phyloP scores from a whole-genome alignment of 2,797 vertebrate species.

The Rousettus madagascariensis region DNA sequence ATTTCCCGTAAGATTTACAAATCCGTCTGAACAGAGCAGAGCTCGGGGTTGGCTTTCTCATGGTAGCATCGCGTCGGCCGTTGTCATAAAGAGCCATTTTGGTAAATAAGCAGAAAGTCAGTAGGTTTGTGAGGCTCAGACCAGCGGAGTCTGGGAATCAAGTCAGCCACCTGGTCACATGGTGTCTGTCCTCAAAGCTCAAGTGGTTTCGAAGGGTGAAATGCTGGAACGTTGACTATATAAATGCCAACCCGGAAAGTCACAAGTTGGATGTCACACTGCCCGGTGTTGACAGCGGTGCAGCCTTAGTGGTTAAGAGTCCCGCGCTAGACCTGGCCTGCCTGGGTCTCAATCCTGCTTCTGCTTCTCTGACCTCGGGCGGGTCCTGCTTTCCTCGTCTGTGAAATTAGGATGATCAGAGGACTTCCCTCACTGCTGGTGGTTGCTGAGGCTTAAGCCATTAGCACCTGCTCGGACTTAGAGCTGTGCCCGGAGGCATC shows the following conservation, averaged over 20 bases:
- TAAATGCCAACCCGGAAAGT: too few species aligned
- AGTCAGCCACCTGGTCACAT: background rate
- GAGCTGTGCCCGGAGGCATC: background rate
- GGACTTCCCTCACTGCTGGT: background rate
- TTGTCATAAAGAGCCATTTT: background rate
- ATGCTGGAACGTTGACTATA: background rate
- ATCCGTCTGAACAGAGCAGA: background rate
- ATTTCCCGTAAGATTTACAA: background rate
- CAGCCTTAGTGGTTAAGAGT: background rate
- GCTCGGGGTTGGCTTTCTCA: background rate
- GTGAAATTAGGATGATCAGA: background rate
- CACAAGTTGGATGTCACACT: accelerated
- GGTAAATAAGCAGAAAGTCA: background rate
- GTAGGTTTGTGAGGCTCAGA: background rate
- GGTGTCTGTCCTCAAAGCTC: background rate
- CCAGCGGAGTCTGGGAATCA: background rate
- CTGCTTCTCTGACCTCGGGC: background rate
- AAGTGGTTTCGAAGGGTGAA: background rate
- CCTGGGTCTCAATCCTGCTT: background rate
- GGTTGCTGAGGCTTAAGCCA: background rate
- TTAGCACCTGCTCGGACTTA: background rate
- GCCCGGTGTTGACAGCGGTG: background rate
- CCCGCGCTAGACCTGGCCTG: background rate
- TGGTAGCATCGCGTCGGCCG: background rate
- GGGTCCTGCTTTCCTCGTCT: background rate